phyloP scores from a whole-genome alignment of 2,888 invertebrate species.

The Gortyna flavago region DNA sequence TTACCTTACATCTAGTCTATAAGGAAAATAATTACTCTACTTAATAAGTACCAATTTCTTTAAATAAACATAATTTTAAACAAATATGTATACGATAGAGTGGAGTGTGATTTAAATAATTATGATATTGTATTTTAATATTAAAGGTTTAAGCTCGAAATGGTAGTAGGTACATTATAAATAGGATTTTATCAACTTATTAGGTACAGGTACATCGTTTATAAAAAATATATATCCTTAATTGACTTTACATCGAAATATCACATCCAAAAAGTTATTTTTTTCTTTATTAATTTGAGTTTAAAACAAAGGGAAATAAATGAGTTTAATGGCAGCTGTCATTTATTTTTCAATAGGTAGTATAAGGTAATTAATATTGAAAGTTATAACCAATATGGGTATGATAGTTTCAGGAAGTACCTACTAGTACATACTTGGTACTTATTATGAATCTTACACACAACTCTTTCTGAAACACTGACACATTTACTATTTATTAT shows the following conservation, averaged over 20 bases:
- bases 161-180: not conserved
- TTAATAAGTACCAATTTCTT: not conserved
- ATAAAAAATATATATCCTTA: conserved; percentile 14
- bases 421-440: not conserved
- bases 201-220: conserved; percentile 21
- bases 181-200: conserved; percentile 12
- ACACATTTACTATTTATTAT: conserved; percentile 12
- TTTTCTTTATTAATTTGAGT: not conserved
- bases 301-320: not conserved
- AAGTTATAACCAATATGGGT: not conserved
- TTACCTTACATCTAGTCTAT: not conserved
- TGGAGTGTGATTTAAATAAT: not conserved
- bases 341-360: not conserved
- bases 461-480: not conserved
- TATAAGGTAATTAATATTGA: not conserved
- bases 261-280: conserved; percentile 8
- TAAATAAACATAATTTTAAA: not conserved
- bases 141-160: conserved; percentile 19
- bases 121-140: not conserved
- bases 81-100: not conserved
- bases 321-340: not conserved
- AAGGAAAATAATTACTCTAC: not conserved
- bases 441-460: not conserved
- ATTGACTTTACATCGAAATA: conserved; percentile 38
- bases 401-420: not conserved